Base-by-base conservation (phyloP, 1,140 invertebrate species). In the Ganaspis sp. region DNA sequence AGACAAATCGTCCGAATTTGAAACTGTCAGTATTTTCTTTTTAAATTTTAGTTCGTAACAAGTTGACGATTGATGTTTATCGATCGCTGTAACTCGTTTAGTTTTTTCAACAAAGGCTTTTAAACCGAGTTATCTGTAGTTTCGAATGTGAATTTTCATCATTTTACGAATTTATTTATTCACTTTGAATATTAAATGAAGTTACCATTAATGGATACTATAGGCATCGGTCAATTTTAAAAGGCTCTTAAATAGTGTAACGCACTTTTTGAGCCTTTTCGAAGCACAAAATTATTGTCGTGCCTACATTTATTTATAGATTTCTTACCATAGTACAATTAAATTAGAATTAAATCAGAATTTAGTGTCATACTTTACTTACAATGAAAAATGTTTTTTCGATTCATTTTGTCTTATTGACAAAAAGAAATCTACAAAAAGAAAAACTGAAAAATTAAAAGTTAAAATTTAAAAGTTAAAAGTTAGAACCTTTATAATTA, bases 121-220 rank as follows among this genome's bases (percentile, higher is more conserved):
- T 4, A 38, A 45, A 54, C 1, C 1, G 11, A 73, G 11, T 74
- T 19, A 38, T 0, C 34, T 34, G 69, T 72, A 53, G 26, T n/a
- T 74, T 38, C 53, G 38, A 64, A 29, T 19, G 17, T 73, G 6
- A 15, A 73, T 86, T 79, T 81, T 82, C 81, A 77, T 82, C 9
- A 81, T 11, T 45, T 75, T 34, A 78, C 38, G 70, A 85, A 87
- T 84, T 85, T 87, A 89, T 89, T 89, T 88, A 89, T 89, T 88
- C 78, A 81, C 81, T 77, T 85, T 84, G 40, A 79, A 80, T 78
- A 74, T 70, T 49, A 80, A 79, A 79, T 38, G 19, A 75, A 80
- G 73, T 83, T 81, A 80, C 75, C 72, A 80, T 74, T 75, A 53
- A 79, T 74, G 72, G 17, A 29, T 15, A 29, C 11, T 64, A n/a